Evolutionary conservation across 2,113 vertebrate species (phyloP).

Genomic region (Embiotoca jacksoni): DNA sequence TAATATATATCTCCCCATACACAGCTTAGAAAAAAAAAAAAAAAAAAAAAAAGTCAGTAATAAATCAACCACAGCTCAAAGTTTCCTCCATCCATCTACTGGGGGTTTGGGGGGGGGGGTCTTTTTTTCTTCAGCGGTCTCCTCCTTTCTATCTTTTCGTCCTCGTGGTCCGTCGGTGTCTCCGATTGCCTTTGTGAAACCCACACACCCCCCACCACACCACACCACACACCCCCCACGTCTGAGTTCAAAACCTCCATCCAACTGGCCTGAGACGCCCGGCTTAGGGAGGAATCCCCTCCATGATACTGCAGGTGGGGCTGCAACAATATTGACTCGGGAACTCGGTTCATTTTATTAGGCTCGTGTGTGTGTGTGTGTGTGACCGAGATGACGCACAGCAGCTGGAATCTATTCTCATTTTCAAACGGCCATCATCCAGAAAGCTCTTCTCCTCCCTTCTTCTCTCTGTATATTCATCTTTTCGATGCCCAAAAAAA

Average conservation of each 20-base stretch:
- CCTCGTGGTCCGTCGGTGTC: slow-evolving; percentile 11
- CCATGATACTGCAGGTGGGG: slow-evolving; percentile 76
- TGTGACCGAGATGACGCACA: slow-evolving; percentile 60
- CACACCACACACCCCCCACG: slow-evolving; percentile 10
- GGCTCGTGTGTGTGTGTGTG: slow-evolving; percentile 35
- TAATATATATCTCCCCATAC: neutral
- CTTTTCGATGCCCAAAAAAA: slow-evolving; percentile 24
- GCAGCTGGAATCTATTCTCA: slow-evolving; percentile 75
- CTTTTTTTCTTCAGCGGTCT: slow-evolving; percentile 35
- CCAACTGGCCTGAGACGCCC: slow-evolving; percentile 57
- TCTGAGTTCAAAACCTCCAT: slow-evolving; percentile 42
- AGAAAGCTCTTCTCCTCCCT: slow-evolving; percentile 63
- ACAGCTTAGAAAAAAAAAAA: no score
- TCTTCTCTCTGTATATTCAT: slow-evolving; percentile 41
- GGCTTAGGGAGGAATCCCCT: slow-evolving; percentile 68
- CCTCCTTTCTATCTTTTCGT: neutral
- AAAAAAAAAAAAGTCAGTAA: neutral
- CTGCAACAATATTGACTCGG: slow-evolving; percentile 80
- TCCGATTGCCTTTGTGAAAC: slow-evolving; percentile 52
- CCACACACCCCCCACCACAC: slow-evolving; percentile 43
- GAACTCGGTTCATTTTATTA: slow-evolving; percentile 73
- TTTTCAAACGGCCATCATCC: slow-evolving; percentile 53
- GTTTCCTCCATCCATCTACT: neutral
- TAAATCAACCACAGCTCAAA: slow-evolving; percentile 11
- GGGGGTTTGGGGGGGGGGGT: slow-evolving; percentile 42